Base-by-base conservation (phyloP, 2,113 vertebrate species). In the Bagarius yarrelli region DNA sequence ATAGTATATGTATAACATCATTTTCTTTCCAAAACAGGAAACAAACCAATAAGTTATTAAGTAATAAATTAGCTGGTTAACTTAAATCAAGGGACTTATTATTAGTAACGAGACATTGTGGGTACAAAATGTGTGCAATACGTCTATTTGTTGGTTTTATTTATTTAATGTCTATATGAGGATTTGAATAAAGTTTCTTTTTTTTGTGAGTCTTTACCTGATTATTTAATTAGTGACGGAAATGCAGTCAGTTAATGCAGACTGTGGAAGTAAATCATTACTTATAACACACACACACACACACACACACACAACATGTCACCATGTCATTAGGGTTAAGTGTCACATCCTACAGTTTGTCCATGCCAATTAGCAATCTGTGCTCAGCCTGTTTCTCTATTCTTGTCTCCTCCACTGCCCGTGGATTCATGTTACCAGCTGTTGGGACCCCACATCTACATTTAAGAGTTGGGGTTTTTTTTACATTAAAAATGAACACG, bases 301-400 rank as follows among this genome's bases (percentile, higher is more conserved):
- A 50, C 66, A 59, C 67, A 50, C 69, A 73, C 55, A 52, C 79
- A 19, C 8, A 70, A 52, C 79, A 25, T 5, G 40, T 16, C 15
- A 1, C 36, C 16, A 1, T 61, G 36, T 61, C 74, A 76, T 19
- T 40, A 30, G 75, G 75, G 75, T 77, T 77, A 77, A 63, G 25
- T 77, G 60, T 53, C 64, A 64, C 64, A 34, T 16, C 78, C 55
- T 27, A 56, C 69, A 8, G 21, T 75, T 63, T 32, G 60, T 77
- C 63, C n/a, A 47, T 25, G 44, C 52, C 47, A 53, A 59, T 78
- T 69, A 32, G 50, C 16, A 74, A 82, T 87, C 86, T 88, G 88
- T 87, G 70, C 76, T 83, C 83, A 89, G 83, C 85, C 84, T 86
- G 87, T 88, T 88, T 82, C 84, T 90, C 86, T 79, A 79, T 79